Conservation (phyloP, 1,140 invertebrate genomes). For the Matsumurasca onukii region DNA sequence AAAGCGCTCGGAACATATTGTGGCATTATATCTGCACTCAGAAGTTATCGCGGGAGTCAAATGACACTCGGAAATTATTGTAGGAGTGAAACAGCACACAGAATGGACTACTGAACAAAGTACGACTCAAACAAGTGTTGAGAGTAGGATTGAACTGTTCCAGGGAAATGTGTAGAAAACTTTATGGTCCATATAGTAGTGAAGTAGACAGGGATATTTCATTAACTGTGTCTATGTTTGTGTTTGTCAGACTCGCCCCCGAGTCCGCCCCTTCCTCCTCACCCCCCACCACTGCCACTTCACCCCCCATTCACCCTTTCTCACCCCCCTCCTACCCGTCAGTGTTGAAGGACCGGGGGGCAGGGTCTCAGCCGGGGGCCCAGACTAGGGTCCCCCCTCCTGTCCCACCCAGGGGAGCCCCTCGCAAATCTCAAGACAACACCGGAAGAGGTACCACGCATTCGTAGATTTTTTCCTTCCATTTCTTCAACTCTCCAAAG, state of each 20-base stretch:
- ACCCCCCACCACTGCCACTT: constrained; percentile 56
- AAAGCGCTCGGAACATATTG: no score
- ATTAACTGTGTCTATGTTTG: background rate
- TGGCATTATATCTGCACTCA: no score
- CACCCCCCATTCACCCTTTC: constrained; percentile 46
- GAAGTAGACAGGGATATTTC: no score
- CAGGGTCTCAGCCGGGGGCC: constrained; percentile 46
- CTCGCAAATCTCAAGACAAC: constrained; percentile 53
- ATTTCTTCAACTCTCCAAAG: background rate
- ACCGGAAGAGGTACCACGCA: constrained; percentile 38
- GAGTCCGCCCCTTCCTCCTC: constrained; percentile 45
- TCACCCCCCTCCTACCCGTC: constrained; percentile 58
- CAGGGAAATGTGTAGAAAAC: no score
- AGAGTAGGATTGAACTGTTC: no score
- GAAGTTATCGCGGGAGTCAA: no score
- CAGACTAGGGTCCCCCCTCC: constrained; percentile 69
- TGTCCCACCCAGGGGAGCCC: constrained; percentile 74
- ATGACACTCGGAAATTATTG: no score
- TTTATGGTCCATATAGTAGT: no score
- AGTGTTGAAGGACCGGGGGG: constrained; percentile 66
- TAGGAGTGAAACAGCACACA: no score
- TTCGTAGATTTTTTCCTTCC: background rate
- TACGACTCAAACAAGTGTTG: no score
- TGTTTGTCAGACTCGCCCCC: constrained; percentile 7
- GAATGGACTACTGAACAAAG: no score